Conservation (phyloP, 2,888 invertebrate species). For the Rhingia campestris region DNA sequence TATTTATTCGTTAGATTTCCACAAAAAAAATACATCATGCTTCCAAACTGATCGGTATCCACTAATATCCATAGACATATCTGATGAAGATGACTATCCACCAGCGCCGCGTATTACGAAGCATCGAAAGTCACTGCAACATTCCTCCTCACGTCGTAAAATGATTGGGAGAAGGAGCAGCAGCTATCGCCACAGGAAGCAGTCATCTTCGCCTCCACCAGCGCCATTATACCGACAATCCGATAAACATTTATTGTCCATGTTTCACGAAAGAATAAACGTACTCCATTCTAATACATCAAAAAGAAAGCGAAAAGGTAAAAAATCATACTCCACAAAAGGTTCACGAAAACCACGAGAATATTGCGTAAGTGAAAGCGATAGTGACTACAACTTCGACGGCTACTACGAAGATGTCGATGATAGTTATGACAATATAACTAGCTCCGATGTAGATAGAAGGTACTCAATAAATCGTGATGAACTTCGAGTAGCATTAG, state of each 20-base stretch:
- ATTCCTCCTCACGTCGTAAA: conserved; percentile 41
- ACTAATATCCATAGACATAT: conserved; percentile 57
- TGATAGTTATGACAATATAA: conserved; percentile 51
- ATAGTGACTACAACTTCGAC: conserved; percentile 38
- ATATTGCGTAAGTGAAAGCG: conserved; percentile 26
- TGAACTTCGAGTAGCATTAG: conserved; percentile 79
- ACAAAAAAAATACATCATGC: conserved; percentile 31
- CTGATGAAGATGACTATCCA: conserved; percentile 65
- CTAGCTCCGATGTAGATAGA: conserved; percentile 63
- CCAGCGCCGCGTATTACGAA: conserved; percentile 41
- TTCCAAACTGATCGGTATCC: conserved; percentile 53
- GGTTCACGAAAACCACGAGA: conserved; percentile 33
- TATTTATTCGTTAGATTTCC: conserved; percentile 29
- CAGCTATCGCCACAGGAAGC: conserved; percentile 42
- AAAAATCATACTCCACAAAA: conserved; percentile 57
- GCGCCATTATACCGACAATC: conserved; percentile 42
- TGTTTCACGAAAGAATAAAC: conserved; percentile 39
- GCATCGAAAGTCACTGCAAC: conserved; percentile 43
- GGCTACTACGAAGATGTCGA: conserved; percentile 60
- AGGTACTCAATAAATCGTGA: conserved; percentile 77
- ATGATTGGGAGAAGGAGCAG: conserved; percentile 17
- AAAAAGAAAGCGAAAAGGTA: conserved; percentile 48
- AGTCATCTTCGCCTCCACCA: conserved; percentile 49
- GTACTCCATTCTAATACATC: conserved; percentile 39
- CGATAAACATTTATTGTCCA: conserved; percentile 55